These are phyloP conservation scores for Agrochola lota DNA, from an alignment of 2,888 invertebrate species.

Conservation along the genomic window DNA sequence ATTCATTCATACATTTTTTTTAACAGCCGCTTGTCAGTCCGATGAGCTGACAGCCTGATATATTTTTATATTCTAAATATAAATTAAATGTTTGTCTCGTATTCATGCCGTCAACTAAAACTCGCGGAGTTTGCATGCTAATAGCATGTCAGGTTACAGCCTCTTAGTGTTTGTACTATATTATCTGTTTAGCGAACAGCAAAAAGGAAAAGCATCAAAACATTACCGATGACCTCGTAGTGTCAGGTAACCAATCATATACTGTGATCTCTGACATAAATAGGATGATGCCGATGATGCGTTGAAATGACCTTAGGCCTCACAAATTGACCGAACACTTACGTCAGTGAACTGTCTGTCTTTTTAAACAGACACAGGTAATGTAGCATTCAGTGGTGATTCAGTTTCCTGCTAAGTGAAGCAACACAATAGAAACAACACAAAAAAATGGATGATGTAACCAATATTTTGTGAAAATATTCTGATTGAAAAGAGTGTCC, in stretches of 20 bases:
- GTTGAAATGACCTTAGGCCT: constrained; percentile 37
- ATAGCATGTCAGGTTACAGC: too few species aligned
- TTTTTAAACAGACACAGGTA: not conserved
- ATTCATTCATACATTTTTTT: too few species aligned
- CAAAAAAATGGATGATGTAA: too few species aligned
- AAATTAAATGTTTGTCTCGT: too few species aligned
- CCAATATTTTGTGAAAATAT: too few species aligned
- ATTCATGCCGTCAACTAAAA: too few species aligned
- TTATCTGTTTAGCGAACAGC: constrained; percentile 2
- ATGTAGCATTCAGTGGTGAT: not conserved
- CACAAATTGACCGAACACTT: constrained; percentile 31
- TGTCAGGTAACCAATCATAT: constrained; percentile 39
- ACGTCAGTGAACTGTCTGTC: not conserved
- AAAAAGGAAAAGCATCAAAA: constrained; percentile 34
- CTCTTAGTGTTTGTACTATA: not conserved
- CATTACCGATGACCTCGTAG: constrained; percentile 40
- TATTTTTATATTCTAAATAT: too few species aligned
- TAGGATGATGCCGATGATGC: constrained; percentile 28
- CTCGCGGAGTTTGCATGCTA: too few species aligned
- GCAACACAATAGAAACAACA: too few species aligned
- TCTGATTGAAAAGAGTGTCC: too few species aligned
- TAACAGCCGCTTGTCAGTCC: too few species aligned
- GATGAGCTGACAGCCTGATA: too few species aligned
- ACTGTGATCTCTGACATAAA: constrained; percentile 49
- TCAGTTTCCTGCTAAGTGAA: not conserved